Evolutionary conservation across 2,797 vertebrate species (phyloP).

Genomic region (Pipistrellus pygmaeus): DNA sequence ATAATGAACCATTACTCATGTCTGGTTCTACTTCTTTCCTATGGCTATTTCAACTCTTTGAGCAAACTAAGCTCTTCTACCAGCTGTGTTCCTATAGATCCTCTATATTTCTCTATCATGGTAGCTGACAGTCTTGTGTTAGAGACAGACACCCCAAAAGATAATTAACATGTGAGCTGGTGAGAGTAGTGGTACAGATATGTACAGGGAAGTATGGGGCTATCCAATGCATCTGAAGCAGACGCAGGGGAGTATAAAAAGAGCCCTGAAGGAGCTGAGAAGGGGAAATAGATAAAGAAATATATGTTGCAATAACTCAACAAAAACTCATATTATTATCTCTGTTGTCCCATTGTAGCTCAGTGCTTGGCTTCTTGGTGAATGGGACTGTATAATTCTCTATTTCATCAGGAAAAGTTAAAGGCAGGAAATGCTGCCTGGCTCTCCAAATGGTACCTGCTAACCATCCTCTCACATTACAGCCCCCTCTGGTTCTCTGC

Average conservation of each 20-base stretch:
- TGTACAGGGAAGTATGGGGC: background rate
- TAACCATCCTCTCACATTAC: background rate
- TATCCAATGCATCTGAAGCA: background rate
- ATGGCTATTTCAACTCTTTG: slow-evolving; percentile 12
- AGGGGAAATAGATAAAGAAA: background rate
- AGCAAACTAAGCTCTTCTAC: background rate
- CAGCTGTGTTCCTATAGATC: background rate
- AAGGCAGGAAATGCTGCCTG: background rate
- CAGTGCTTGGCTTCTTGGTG: background rate
- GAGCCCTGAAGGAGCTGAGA: background rate
- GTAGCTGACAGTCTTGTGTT: background rate
- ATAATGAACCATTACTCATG: background rate
- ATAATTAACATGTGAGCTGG: background rate
- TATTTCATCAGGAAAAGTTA: background rate
- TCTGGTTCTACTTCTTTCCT: background rate
- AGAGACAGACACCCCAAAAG: background rate
- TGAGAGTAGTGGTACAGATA: background rate
- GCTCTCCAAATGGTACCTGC: background rate
- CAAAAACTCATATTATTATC: background rate
- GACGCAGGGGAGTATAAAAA: background rate
- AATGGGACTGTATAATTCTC: background rate
- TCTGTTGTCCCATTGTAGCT: background rate
- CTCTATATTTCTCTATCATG: background rate
- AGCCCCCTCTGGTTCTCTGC: background rate
- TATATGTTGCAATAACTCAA: background rate